Conservation (phyloP, 2,888 invertebrate species). For the Synanthedon tipuliformis region DNA sequence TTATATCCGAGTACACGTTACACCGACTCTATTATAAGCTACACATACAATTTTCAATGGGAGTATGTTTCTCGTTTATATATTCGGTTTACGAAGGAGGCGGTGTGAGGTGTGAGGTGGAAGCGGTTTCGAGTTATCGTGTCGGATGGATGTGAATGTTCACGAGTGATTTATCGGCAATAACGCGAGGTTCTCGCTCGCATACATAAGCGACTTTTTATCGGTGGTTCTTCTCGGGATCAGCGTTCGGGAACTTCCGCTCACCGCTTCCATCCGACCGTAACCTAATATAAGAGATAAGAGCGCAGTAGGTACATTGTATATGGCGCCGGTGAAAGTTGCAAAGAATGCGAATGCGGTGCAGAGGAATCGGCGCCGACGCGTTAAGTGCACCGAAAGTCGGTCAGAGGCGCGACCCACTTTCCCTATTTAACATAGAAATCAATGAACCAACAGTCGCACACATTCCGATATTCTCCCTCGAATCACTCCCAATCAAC, state of each 20-base stretch:
- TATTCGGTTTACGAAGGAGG: no score
- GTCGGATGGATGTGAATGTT: neutral
- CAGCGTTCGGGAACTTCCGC: neutral
- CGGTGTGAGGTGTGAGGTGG: neutral
- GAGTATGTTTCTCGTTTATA: no score
- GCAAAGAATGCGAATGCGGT: neutral
- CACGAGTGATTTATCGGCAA: neutral
- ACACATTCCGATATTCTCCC: neutral
- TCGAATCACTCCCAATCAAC: no score
- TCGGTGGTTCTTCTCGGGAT: neutral
- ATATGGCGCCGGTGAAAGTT: no score
- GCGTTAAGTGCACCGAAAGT: slow-evolving; percentile 6
- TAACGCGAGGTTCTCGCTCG: neutral
- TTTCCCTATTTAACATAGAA: slow-evolving; percentile 18
- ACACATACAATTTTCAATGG: no score
- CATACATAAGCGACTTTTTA: neutral
- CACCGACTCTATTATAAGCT: no score
- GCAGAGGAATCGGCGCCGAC: slow-evolving; percentile 1
- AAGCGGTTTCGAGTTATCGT: neutral
- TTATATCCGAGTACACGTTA: neutral
- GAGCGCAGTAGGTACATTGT: no score
- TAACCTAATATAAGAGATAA: no score
- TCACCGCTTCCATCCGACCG: neutral
- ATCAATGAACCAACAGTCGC: slow-evolving; percentile 14
- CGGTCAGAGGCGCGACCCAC: slow-evolving; percentile 18